phyloP scores from a whole-genome alignment of 2,113 vertebrate species.

The Bostrychus sinensis region DNA sequence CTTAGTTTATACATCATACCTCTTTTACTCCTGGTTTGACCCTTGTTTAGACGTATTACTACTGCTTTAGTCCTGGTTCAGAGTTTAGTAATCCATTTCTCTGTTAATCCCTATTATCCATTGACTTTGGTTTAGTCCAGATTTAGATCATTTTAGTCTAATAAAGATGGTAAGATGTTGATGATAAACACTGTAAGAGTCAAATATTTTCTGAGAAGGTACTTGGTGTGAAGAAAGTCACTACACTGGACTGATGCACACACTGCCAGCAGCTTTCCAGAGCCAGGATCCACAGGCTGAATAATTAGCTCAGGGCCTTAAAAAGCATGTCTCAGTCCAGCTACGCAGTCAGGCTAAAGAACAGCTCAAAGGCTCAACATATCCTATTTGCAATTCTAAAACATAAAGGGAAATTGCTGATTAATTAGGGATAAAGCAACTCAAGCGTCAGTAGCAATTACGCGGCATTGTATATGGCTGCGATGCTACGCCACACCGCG shows the following conservation, averaged over 20 bases:
- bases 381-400: constrained; percentile 63
- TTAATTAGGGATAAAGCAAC: constrained; percentile 58
- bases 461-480: constrained; percentile 25
- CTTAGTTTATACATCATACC: too few species aligned
- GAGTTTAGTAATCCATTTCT: too few species aligned
- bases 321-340: constrained; percentile 52
- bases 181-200: too few species aligned
- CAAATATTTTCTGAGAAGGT: too few species aligned
- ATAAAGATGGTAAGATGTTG: too few species aligned
- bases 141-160: too few species aligned
- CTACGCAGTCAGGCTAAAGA: constrained; percentile 48
- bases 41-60: too few species aligned
- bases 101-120: too few species aligned
- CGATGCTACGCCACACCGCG: background rate
- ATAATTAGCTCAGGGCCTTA: constrained; percentile 66
- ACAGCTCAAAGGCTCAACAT: constrained; percentile 59
- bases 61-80: too few species aligned
- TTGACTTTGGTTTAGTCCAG: too few species aligned
- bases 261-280: constrained; percentile 57
- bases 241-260: constrained; percentile 29
- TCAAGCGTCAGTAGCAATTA: constrained; percentile 49
- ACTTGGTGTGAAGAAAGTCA: background rate
- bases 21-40: too few species aligned
- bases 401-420: constrained; percentile 65
- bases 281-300: constrained; percentile 50